Percentiles rank a stretch among this genome's conserved stretches.
These are phyloP conservation scores for Butorides virescens DNA, from an alignment of 2,113 vertebrate genomes.

Conservation along the genomic window DNA sequence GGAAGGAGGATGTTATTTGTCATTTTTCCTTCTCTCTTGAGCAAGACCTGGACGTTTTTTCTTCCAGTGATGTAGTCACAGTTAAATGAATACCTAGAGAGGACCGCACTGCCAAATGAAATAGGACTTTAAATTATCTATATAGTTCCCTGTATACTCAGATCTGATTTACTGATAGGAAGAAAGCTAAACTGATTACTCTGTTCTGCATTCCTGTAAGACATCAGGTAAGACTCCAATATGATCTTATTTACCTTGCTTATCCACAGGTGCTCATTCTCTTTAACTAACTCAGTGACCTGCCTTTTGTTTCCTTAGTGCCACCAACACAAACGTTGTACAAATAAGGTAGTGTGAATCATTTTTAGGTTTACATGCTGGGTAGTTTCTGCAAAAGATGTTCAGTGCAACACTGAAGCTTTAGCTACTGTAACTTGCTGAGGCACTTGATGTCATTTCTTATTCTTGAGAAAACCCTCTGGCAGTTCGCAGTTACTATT, in stretches of 20 bases:
- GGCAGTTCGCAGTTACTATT: slow-evolving; percentile 44
- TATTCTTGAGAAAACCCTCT: slow-evolving; percentile 12
- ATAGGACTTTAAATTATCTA: not conserved
- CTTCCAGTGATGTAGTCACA: not conserved
- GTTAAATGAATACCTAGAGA: not conserved
- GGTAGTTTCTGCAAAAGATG: not conserved
- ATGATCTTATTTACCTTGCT: not conserved
- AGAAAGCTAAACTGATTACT: not conserved
- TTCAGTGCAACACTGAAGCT: not conserved
- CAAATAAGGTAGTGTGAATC: not conserved
- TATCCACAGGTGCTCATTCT: not conserved
- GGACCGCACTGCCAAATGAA: not conserved
- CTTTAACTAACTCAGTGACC: not conserved
- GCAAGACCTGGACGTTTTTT: not conserved
- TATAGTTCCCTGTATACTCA: not conserved
- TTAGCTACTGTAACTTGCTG: not conserved
- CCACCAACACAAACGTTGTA: not conserved
- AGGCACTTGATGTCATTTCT: not conserved
- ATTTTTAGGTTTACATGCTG: not conserved
- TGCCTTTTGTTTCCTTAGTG: not conserved
- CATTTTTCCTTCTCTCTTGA: not conserved
- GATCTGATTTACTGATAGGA: not conserved
- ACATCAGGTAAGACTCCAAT: accelerated
- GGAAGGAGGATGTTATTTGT: not conserved
- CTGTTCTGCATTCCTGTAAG: not conserved